phyloP scores from a whole-genome alignment of 1,140 invertebrate species.

The Ips typographus region DNA sequence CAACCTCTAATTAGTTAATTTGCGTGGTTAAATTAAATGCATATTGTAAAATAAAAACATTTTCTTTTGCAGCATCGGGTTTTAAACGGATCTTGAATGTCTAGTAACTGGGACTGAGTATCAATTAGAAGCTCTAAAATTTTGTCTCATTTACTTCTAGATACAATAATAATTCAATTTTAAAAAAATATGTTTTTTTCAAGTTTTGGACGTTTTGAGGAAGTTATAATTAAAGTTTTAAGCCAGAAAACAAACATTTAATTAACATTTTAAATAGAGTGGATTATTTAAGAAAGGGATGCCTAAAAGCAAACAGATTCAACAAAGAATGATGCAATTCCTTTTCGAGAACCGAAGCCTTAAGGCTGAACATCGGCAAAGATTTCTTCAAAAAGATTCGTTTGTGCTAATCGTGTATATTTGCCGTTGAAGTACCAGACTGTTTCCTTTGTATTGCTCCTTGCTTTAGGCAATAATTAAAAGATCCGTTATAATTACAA shows the following conservation, averaged over 20 bases:
- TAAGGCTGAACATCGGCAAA: slow-evolving; percentile 27
- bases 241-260: slow-evolving; percentile 18
- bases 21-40: too few relatives aligned
- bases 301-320: slow-evolving; percentile 22
- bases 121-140: too few relatives aligned
- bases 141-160: too few relatives aligned
- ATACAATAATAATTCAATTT: too few relatives aligned
- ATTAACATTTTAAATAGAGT: slow-evolving; percentile 28
- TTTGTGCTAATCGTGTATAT: slow-evolving; percentile 29
- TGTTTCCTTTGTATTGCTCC: slow-evolving; percentile 33
- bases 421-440: slow-evolving; percentile 19
- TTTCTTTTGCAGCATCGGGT: too few relatives aligned
- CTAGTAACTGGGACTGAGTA: too few relatives aligned
- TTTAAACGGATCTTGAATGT: too few relatives aligned
- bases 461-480: slow-evolving; percentile 33
- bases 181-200: too few relatives aligned
- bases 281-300: slow-evolving; percentile 30
- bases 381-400: slow-evolving; percentile 28
- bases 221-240: too few relatives aligned
- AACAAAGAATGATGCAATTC: slow-evolving; percentile 25
- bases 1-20: too few relatives aligned
- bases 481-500: slow-evolving; percentile 33
- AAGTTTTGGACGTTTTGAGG: too few relatives aligned
- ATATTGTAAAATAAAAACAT: too few relatives aligned
- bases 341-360: slow-evolving; percentile 13